Evolutionary conservation across 2,113 vertebrate genomes (phyloP).

Genomic region (Chaenogobius annularis): DNA sequence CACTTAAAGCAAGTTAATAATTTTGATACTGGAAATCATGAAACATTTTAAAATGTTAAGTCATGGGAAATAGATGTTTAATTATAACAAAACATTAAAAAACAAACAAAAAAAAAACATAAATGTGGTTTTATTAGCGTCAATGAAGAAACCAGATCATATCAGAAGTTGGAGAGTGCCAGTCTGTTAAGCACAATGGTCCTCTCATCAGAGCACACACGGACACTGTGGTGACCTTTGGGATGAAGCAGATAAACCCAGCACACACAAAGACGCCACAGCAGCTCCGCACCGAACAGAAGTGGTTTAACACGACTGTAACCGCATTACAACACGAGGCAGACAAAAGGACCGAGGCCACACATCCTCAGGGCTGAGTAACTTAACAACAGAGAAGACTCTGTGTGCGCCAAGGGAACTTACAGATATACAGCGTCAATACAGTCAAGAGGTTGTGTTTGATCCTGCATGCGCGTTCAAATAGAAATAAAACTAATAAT

Average conservation of each 20-base stretch:
- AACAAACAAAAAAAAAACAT: not conserved
- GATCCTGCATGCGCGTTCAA: too few relatives aligned
- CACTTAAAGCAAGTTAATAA: too few relatives aligned
- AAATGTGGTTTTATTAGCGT: not conserved
- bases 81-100: too few relatives aligned
- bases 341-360: not conserved
- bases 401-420: not conserved
- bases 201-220: conserved; percentile 29
- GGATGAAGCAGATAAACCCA: conserved; percentile 26
- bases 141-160: not conserved
- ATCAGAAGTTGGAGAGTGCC: conserved; percentile 3
- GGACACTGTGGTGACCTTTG: conserved; percentile 29
- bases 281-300: conserved; percentile 19
- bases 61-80: not conserved
- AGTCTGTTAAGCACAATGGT: conserved; percentile 36
- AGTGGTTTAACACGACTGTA: conserved; percentile 17
- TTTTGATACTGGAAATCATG: too few relatives aligned
- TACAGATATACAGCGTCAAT: not conserved
- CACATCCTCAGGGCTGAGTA: not conserved
- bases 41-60: too few relatives aligned
- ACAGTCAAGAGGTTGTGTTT: not conserved
- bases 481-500: too few relatives aligned
- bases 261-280: conserved; percentile 30
- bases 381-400: not conserved
- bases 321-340: not conserved